Base-by-base conservation (phyloP, 2,797 vertebrate genomes). In the Hozukius guyotensis region DNA sequence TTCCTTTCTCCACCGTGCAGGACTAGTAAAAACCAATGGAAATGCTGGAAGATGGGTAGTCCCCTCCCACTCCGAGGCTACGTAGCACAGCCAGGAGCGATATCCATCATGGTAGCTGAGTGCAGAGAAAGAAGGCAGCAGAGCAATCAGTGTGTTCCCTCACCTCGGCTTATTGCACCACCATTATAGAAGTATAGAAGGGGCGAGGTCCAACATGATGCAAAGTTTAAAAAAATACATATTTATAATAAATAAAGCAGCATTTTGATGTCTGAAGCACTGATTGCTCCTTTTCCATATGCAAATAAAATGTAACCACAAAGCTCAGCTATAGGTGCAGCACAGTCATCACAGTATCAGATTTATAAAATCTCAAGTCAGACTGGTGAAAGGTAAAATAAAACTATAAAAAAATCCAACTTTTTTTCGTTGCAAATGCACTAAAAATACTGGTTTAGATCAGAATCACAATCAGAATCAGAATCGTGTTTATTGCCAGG, bases 21-120 rank as follows among this genome's bases (percentile, higher is more conserved):
- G 90, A 90, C 94, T 91, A 14, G 94, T 91, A 90, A 95, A 96
- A 96, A 96, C 98, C 98, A 99, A 99, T 99, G 96, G 95, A 92
- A 97, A 95, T 82, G 93, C 96, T 93, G 90, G 93, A 92, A 96
- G 87, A 78, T 52, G 74, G 77, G 80, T 93, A 95, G 97, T 97
- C 97, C 97, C 98, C 98, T 96, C 98, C 98, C 97, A 95, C 96
- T 95, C 71, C 1, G 55, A 49, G 66, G 75, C 92, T 93, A 95
- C 94, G 94, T 95, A 94, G 91, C 73, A 85, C 72, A 85, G 73
- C 82, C 80, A 38, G 56, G 83, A 85, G 96, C 93, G 93, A 96
- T 94, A 96, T 96, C 96, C 95, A 97, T 96, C 96, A 93, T 96
- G 96, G 89, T 38, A 94, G 92, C 89, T 86, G 87, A 92, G 84